Conservation (phyloP, 2,113 vertebrate genomes). For the Pseudopodoces humilis region DNA sequence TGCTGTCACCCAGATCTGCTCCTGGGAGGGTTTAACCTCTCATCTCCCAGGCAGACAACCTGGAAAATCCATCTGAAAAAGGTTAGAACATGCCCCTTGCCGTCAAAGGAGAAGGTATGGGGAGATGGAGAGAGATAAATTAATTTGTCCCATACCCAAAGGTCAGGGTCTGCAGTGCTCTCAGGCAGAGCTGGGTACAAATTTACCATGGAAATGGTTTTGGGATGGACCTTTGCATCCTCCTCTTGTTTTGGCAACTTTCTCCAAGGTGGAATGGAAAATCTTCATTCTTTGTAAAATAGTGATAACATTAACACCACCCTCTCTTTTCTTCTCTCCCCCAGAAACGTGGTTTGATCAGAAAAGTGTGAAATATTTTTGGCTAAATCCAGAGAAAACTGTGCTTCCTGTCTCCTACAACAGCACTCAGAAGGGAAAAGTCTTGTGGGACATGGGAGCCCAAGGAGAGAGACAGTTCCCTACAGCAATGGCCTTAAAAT, state of each 20-base stretch:
- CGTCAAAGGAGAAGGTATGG: not conserved
- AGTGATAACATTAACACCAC: rapidly evolving
- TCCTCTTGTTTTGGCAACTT: not conserved
- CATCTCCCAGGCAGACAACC: not conserved
- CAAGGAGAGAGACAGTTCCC: not conserved
- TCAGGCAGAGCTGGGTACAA: not conserved
- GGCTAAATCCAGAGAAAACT: not conserved
- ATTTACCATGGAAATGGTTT: not conserved
- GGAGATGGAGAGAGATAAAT: not conserved
- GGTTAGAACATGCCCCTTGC: not conserved
- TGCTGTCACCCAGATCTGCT: not conserved
- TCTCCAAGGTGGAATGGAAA: not conserved
- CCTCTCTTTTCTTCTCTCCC: not conserved
- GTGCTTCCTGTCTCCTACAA: not conserved
- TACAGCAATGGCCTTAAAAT: not conserved
- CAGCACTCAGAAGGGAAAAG: not conserved
- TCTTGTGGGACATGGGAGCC: not conserved
- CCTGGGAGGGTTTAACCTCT: not conserved
- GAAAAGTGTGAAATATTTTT: not conserved
- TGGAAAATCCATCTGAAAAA: not conserved
- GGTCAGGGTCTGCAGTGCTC: not conserved
- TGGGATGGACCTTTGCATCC: not conserved
- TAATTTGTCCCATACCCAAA: not conserved
- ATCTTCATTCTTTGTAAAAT: not conserved
- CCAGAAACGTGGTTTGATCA: not conserved